Evolutionary conservation across 2,113 vertebrate genomes (phyloP).

Genomic region (Coregonus clupeaformis): DNA sequence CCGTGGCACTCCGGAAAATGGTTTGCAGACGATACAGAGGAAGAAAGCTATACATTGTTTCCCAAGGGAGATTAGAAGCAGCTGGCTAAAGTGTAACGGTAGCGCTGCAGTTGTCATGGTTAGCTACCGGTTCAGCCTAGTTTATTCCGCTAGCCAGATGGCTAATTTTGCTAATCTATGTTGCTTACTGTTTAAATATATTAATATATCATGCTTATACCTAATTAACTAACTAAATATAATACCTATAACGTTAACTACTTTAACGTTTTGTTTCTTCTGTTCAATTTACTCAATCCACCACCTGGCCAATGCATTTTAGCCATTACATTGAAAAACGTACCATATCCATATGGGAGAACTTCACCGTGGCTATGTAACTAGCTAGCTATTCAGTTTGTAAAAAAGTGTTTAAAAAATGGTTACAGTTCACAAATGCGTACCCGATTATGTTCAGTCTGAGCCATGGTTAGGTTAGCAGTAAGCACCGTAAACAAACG

Average conservation of each 20-base stretch:
- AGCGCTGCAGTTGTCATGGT: slow-evolving; percentile 15
- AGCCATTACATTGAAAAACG: too few species aligned
- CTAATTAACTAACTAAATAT: too few species aligned
- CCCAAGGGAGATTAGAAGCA: slow-evolving; percentile 24
- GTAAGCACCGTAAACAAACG: slow-evolving; percentile 70
- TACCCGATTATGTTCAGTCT: slow-evolving; percentile 18
- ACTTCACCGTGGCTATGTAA: background rate
- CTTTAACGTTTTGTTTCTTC: too few species aligned
- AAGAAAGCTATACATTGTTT: background rate
- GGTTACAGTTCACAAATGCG: slow-evolving; percentile 51
- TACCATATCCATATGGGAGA: too few species aligned
- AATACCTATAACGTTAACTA: too few species aligned
- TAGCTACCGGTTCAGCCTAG: slow-evolving; percentile 30
- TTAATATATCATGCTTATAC: too few species aligned
- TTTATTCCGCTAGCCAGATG: too few species aligned
- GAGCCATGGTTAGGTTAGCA: slow-evolving; percentile 46
- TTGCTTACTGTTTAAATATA: too few species aligned
- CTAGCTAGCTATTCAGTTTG: too few species aligned
- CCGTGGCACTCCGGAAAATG: background rate
- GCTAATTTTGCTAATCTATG: slow-evolving; percentile 18
- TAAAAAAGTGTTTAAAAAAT: background rate
- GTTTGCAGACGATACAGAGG: background rate
- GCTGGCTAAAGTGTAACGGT: slow-evolving; percentile 43
- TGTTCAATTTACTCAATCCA: too few species aligned
- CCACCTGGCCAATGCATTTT: too few species aligned